Base-by-base conservation (phyloP, 2,888 invertebrate species). In the Liodrosophila aerea region DNA sequence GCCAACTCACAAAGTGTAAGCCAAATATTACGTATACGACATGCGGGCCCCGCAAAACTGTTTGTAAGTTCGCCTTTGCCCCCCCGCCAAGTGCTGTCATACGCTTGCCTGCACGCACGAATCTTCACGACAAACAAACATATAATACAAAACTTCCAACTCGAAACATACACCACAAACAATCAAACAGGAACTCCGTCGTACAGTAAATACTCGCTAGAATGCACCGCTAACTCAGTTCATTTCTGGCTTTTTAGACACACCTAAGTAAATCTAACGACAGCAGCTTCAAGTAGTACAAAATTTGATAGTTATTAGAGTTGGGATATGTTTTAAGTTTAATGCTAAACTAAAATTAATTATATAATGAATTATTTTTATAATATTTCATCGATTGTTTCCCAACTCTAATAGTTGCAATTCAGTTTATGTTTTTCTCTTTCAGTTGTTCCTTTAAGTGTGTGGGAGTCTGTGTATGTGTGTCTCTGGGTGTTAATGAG, bases 21-120 rank as follows among this genome's bases (percentile, higher is more conserved):
- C 83, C 73, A 78, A 83, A 81, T 62, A 74, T 65, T 65, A 84
- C 81, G 78, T 76, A 80, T 84, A 81, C 78, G 81, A 73, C 76
- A 37, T 44, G 68, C 46, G 73, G 64, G 80, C 70, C 80, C 76
- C 59, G 78, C 57, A 36, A 63, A 73, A 70, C 57, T 49, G 61
- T 80, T 80, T 67, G 78, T 80, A 80, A 80, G 78, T 80, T 64
- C 60, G 63, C 57, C 64, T 2, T 5, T 3, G 9, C 16, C 11
- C 41, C 33, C 30, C 15, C 36, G 36, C 36, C 9, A 11, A 29
- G 13, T 22, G 29, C 49, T 40, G 18, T 40, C 60, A 68, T 54
- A 57, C 73, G 84, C 78, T 83, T 83, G 50, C 52, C 71, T 84
- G 74, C 72, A 81, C 84, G 69, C 74, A 80, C 81, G 41, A 59